phyloP scores from a whole-genome alignment of 2,888 invertebrate genomes.

The Rambutsinella grinnellia region DNA sequence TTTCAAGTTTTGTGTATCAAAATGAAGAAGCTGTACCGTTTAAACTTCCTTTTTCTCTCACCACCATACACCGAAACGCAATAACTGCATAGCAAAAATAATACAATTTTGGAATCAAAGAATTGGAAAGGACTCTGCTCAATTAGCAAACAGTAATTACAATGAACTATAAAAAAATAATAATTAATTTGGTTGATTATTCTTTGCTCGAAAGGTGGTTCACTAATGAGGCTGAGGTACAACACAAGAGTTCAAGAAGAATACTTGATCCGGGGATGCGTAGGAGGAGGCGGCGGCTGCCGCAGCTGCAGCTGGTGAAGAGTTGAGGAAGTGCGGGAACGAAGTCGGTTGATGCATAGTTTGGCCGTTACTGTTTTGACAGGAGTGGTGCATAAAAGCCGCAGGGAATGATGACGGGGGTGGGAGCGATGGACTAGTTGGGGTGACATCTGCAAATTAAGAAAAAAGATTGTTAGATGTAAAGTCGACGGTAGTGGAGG shows the following conservation, averaged over 20 bases:
- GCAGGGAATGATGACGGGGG: conserved; percentile 46
- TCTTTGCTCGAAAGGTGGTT: background rate
- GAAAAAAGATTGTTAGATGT: background rate
- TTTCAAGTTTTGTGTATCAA: no score
- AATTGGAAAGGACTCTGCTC: no score
- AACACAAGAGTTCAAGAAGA: conserved; percentile 51
- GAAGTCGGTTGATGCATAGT: conserved; percentile 42
- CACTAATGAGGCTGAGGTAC: conserved; percentile 54
- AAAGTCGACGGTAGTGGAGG: background rate
- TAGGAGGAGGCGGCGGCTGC: conserved; percentile 21
- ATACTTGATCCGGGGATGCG: conserved; percentile 47
- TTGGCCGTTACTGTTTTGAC: conserved; percentile 53
- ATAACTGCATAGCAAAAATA: background rate
- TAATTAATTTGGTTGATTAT: conserved; percentile 1
- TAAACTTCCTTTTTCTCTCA: no score
- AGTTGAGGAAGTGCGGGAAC: conserved; percentile 44
- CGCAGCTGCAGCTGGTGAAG: conserved; percentile 15
- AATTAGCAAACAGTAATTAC: background rate
- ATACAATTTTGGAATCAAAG: background rate
- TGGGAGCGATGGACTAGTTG: conserved; percentile 38
- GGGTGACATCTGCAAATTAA: conserved; percentile 29
- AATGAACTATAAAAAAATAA: background rate
- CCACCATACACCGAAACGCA: background rate
- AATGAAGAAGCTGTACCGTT: no score
- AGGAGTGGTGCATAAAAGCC: conserved; percentile 42